These are phyloP conservation scores for Drosophila incognita DNA, from an alignment of 2,888 invertebrate genomes.

Conservation along the genomic window DNA sequence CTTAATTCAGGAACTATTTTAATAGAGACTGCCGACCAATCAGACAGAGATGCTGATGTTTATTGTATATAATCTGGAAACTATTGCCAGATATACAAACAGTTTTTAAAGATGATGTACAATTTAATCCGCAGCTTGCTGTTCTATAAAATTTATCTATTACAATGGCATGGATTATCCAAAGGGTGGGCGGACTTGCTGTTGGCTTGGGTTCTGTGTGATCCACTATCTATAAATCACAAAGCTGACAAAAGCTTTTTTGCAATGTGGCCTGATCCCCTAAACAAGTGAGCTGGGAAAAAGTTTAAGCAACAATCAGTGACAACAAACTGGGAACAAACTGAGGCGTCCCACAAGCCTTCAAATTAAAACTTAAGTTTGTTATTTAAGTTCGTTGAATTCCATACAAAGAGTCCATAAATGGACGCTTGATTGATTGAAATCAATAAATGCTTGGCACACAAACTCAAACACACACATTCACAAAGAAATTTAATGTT, in stretches of 20 bases:
- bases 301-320: conserved; percentile 59
- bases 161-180: background rate
- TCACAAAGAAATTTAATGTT: conserved; percentile 59
- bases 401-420: conserved; percentile 37
- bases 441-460: conserved; percentile 24
- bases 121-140: background rate
- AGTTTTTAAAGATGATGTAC: background rate
- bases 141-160: conserved; percentile 1
- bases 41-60: background rate
- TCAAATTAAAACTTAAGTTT: conserved; percentile 61
- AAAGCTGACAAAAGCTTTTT: conserved; percentile 60
- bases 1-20: background rate
- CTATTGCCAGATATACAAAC: background rate
- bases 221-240: conserved; percentile 73
- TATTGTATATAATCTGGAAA: background rate
- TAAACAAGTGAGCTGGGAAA: conserved; percentile 41
- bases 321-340: conserved; percentile 44
- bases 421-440: conserved; percentile 59
- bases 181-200: background rate
- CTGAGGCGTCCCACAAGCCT: conserved; percentile 33
- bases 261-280: conserved; percentile 57
- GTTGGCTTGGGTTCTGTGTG: conserved; percentile 20
- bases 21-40: background rate
- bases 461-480: conserved; percentile 9
- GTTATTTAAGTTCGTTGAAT: conserved; percentile 53